These are phyloP conservation scores for Sebastes ruberrimus DNA, from an alignment of 2,797 vertebrate species.

Conservation along the genomic window DNA sequence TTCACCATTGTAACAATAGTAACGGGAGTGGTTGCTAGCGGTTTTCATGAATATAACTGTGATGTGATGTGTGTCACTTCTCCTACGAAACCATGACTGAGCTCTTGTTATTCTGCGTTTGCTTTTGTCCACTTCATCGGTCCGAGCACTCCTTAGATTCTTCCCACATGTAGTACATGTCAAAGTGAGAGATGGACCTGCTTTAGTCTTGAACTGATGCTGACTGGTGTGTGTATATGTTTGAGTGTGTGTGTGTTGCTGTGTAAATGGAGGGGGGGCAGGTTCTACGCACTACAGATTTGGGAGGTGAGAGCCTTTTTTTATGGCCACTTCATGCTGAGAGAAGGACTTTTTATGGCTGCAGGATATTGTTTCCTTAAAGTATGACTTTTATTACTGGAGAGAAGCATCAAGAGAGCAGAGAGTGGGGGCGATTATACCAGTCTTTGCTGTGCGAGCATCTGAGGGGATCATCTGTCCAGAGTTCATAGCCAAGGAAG, in stretches of 20 bases:
- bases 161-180: conserved; percentile 71
- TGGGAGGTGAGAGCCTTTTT: conserved; percentile 72
- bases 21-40: conserved; percentile 18
- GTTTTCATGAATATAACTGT: conserved; percentile 45
- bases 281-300: conserved; percentile 58
- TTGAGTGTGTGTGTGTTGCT: conserved; percentile 46
- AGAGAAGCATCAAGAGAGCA: conserved; percentile 69
- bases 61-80: conserved; percentile 49
- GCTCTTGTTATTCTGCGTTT: conserved; percentile 27
- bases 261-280: conserved; percentile 45
- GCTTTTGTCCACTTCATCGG: conserved; percentile 42
- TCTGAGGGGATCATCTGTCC: conserved; percentile 77
- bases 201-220: conserved; percentile 58
- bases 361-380: conserved; percentile 79
- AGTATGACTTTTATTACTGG: conserved; percentile 80
- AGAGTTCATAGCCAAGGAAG: conserved; percentile 69
- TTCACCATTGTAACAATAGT: conserved; percentile 46
- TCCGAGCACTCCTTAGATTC: conserved; percentile 53
- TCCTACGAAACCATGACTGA: conserved; percentile 35
- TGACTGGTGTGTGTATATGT: conserved; percentile 43
- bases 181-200: conserved; percentile 70
- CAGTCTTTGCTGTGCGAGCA: conserved; percentile 67
- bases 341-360: conserved; percentile 76
- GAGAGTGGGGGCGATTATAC: conserved; percentile 67
- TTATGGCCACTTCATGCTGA: conserved; percentile 73